These are phyloP conservation scores for Autographa pulchrina DNA, from an alignment of 2,888 invertebrate genomes.

Conservation along the genomic window DNA sequence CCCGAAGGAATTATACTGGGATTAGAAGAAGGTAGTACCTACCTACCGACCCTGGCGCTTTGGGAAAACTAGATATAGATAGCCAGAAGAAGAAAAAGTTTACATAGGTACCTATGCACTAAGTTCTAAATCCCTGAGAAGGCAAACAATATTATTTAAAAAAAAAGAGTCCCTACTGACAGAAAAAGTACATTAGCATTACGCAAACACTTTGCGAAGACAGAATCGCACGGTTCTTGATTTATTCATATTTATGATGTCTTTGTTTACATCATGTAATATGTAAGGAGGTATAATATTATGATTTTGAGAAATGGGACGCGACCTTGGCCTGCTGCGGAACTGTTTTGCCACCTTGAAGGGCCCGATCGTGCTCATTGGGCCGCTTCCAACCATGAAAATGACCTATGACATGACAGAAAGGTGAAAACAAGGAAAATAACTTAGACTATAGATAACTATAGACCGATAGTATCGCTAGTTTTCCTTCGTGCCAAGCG, in stretches of 20 bases:
- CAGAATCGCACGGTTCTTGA: slow-evolving; percentile 6
- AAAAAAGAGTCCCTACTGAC: not conserved
- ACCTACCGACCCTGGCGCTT: not conserved
- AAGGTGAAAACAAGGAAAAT: slow-evolving; percentile 25
- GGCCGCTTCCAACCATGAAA: slow-evolving; percentile 43
- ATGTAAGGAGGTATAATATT: slow-evolving; percentile 35
- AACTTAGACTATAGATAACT: too few relatives aligned
- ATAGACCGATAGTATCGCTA: too few relatives aligned
- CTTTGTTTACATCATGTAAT: slow-evolving; percentile 31
- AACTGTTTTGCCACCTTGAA: slow-evolving; percentile 62
- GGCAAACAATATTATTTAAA: too few relatives aligned
- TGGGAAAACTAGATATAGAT: not conserved
- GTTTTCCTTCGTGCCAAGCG: too few relatives aligned
- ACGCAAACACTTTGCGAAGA: slow-evolving; percentile 14
- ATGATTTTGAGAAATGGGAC: slow-evolving; percentile 47
- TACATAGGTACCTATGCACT: not conserved
- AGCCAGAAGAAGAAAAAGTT: not conserved
- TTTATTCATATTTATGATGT: not conserved
- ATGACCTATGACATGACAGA: slow-evolving; percentile 41
- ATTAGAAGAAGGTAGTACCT: not conserved
- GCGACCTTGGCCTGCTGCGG: slow-evolving; percentile 69
- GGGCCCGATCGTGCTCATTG: slow-evolving; percentile 30
- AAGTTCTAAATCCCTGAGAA: too few relatives aligned
- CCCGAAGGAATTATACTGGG: not conserved
- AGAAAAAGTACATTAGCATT: slow-evolving; percentile 2